Percentiles rank a stretch among this genome's conserved stretches.
These are phyloP conservation scores for Baryphthengus martii DNA, from an alignment of 2,113 vertebrate genomes.

Conservation along the genomic window DNA sequence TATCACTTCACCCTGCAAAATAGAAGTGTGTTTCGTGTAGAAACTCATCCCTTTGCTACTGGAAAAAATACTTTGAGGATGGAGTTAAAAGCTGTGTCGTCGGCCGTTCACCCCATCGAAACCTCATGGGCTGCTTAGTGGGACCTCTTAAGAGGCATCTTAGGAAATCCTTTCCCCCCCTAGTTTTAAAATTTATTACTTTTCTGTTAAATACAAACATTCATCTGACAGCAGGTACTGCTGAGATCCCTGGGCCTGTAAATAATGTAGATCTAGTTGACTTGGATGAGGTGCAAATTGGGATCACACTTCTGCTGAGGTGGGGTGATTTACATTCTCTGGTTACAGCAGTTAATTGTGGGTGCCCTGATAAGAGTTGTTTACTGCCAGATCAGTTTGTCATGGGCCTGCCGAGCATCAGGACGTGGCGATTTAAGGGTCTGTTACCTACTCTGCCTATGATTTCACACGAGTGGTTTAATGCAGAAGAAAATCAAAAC, in stretches of 20 bases:
- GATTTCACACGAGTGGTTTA: not conserved
- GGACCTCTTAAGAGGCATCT: not conserved
- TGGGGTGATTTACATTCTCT: constrained; percentile 78
- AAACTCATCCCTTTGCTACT: not conserved
- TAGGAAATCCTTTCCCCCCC: not conserved
- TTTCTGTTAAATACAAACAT: not conserved
- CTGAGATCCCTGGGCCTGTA: constrained; percentile 79
- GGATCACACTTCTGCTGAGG: constrained; percentile 67
- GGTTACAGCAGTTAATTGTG: constrained; percentile 67
- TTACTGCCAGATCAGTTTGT: constrained; percentile 46
- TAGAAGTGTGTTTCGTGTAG: not conserved
- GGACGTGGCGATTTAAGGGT: not conserved
- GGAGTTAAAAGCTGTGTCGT: not conserved
- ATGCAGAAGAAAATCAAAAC: not conserved
- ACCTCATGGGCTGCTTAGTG: not conserved
- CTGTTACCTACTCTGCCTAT: not conserved
- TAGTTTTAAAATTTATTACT: not conserved
- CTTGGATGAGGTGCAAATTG: constrained; percentile 86
- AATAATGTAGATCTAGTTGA: constrained; percentile 77
- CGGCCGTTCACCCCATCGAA: not conserved
- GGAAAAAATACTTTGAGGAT: not conserved
- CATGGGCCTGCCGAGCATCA: constrained; percentile 29
- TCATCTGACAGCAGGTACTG: constrained; percentile 64
- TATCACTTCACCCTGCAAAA: not conserved
- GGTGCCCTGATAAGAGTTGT: constrained; percentile 63